phyloP scores from a whole-genome alignment of 2,797 vertebrate species.

The Tenualosa ilisha region DNA sequence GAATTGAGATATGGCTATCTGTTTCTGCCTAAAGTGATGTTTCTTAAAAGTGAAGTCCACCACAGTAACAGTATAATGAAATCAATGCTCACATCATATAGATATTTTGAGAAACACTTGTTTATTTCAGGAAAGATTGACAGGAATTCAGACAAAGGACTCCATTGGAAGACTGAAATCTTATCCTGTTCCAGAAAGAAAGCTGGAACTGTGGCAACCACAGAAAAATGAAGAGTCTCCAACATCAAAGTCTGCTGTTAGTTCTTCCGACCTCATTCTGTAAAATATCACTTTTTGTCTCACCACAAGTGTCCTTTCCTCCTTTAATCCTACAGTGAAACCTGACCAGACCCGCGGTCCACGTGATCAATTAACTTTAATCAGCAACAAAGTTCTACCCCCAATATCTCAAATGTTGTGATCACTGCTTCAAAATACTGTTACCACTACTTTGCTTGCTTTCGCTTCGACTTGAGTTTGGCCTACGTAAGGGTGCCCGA shows the following conservation, averaged over 20 bases:
- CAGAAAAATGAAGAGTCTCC: neutral
- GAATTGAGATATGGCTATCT: neutral
- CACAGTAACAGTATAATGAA: neutral
- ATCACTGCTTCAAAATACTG: neutral
- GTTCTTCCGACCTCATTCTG: slow-evolving; percentile 4
- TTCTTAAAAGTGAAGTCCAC: neutral
- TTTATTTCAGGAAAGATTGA: slow-evolving; percentile 7
- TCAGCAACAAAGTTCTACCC: neutral
- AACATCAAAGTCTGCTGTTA: slow-evolving; percentile 17
- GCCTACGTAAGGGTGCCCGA: neutral
- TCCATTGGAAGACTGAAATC: neutral
- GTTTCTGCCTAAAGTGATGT: neutral
- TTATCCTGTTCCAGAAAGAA: neutral
- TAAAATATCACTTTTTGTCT: slow-evolving; percentile 14
- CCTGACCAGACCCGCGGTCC: neutral
- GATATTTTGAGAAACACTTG: neutral
- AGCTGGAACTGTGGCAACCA: neutral
- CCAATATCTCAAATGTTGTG: neutral
- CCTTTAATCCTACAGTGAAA: neutral
- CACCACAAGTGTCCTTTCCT: neutral
- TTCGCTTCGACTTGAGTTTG: neutral
- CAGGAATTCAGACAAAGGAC: slow-evolving; percentile 1
- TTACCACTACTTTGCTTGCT: neutral
- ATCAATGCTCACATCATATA: neutral
- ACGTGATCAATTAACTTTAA: neutral